Conservation (phyloP, 1,140 invertebrate genomes). For the Microplitis mediator region DNA sequence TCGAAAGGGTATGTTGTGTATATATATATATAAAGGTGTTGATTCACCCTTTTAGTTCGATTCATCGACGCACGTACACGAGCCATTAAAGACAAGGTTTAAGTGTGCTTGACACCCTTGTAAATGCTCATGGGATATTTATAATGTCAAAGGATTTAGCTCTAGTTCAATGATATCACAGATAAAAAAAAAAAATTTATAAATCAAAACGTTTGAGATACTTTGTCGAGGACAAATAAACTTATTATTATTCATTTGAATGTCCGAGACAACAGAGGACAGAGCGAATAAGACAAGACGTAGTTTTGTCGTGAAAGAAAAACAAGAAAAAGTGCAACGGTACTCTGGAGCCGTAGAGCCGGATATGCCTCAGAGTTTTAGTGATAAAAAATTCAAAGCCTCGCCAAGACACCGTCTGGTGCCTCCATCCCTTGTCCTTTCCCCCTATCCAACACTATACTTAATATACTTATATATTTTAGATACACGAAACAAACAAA, state of each 20-base stretch:
- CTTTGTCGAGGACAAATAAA: not conserved
- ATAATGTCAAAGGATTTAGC: not conserved
- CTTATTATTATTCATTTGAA: not conserved
- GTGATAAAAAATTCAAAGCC: slow-evolving; percentile 1
- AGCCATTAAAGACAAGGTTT: slow-evolving; percentile 9
- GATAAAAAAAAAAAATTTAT: not conserved
- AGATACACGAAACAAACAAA: slow-evolving; percentile 13
- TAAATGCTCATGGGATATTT: not conserved
- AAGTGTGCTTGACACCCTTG: not conserved
- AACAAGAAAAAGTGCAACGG: not conserved
- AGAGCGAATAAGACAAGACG: not conserved
- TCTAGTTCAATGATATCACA: not conserved
- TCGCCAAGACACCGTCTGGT: slow-evolving; percentile 6
- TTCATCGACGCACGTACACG: slow-evolving; percentile 9
- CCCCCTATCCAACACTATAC: no score
- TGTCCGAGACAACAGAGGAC: not conserved
- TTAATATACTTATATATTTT: not conserved
- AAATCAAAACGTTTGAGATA: not conserved
- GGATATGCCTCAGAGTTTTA: not conserved
- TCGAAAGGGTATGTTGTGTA: no score
- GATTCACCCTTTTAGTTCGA: not conserved
- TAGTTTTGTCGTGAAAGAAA: not conserved
- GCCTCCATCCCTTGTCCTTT: not conserved
- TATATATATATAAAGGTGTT: not conserved
- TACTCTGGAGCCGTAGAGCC: not conserved